phyloP scores from a whole-genome alignment of 2,797 vertebrate species.

The Pseudochirops cupreus region DNA sequence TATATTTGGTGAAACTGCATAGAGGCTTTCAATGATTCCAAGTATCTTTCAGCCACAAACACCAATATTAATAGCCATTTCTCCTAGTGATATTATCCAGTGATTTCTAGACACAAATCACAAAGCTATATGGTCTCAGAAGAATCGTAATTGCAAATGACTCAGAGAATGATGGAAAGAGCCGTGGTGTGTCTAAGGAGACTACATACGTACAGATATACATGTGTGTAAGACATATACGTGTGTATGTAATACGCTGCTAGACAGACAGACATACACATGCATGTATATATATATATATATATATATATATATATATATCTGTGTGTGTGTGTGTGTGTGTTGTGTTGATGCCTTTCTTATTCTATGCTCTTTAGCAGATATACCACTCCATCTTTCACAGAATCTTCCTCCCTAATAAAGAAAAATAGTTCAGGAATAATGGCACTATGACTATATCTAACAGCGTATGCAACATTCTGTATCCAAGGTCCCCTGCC shows the following conservation, averaged over 20 bases:
- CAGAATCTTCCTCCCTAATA: background rate
- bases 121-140: background rate
- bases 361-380: background rate
- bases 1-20: background rate
- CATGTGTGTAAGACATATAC: background rate
- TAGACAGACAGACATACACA: background rate
- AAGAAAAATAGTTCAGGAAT: background rate
- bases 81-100: background rate
- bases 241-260: background rate
- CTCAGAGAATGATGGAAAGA: background rate
- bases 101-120: background rate
- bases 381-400: background rate
- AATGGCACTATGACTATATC: background rate
- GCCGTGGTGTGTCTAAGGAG: background rate
- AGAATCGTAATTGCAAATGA: background rate
- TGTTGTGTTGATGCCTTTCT: background rate
- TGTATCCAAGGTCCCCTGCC: background rate
- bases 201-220: background rate
- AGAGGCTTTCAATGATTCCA: background rate
- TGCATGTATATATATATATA: background rate
- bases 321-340: no score
- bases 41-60: background rate
- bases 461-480: background rate
- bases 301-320: background rate
- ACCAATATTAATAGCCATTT: background rate